phyloP scores from a whole-genome alignment of 2,888 invertebrate genomes.

The Noctua janthe region DNA sequence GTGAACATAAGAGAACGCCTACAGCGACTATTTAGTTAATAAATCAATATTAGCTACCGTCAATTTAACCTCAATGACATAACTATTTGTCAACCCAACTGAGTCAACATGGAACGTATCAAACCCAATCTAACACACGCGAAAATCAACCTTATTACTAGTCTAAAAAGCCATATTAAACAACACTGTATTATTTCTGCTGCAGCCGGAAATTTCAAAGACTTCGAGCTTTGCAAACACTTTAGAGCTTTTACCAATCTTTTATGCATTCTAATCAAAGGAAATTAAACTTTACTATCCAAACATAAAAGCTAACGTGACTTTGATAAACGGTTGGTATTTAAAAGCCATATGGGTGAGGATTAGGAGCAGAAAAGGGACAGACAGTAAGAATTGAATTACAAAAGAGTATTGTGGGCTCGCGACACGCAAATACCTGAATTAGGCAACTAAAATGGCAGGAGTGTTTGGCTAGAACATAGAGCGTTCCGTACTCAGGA shows the following conservation, averaged over 20 bases:
- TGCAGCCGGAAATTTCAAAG: constrained; percentile 45
- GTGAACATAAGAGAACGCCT: constrained; percentile 39
- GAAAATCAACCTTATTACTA: constrained; percentile 37
- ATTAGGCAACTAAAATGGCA: constrained; percentile 43
- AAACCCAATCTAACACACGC: constrained; percentile 12
- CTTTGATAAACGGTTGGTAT: not conserved
- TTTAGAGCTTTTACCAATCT: constrained; percentile 19
- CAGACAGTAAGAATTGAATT: constrained; percentile 44
- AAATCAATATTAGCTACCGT: constrained; percentile 72
- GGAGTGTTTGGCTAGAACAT: not conserved
- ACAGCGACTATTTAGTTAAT: constrained; percentile 51
- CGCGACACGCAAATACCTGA: constrained; percentile 36
- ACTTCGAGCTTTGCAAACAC: constrained; percentile 53
- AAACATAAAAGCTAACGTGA: not conserved
- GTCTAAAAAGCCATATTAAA: not conserved
- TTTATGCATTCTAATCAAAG: constrained; percentile 2
- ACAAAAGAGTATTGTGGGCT: constrained; percentile 47
- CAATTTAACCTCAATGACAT: constrained; percentile 70
- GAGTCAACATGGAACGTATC: constrained; percentile 68
- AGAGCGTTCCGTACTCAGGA: constrained; percentile 18
- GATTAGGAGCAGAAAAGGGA: constrained; percentile 43
- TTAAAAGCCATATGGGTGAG: constrained; percentile 15
- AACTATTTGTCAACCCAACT: constrained; percentile 72
- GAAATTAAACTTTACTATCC: constrained; percentile 19
- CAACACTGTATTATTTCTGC: not conserved